Conservation (phyloP, 2,113 vertebrate species). For the Sinocyclocheilus anshuiensis region DNA sequence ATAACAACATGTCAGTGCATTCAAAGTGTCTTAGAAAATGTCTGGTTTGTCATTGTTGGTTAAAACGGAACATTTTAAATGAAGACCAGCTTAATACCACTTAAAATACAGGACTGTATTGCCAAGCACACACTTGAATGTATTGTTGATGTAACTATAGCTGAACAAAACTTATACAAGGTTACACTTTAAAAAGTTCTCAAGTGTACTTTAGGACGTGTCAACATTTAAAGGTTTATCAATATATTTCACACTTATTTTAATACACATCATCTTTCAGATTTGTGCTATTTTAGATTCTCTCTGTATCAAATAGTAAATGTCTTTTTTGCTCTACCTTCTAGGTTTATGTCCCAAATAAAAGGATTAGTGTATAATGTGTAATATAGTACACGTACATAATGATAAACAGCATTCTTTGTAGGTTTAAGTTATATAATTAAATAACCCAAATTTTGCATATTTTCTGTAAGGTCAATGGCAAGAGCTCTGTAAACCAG, state of each 20-base stretch:
- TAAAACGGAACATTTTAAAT: conserved; percentile 60
- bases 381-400: conserved; percentile 12
- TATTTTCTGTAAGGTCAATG: conserved; percentile 34
- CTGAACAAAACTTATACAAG: conserved; percentile 79
- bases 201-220: conserved; percentile 34
- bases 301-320: neutral
- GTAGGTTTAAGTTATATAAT: neutral
- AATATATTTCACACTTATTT: conserved; percentile 64
- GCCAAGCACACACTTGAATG: conserved; percentile 75
- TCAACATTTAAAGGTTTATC: conserved; percentile 54
- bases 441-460: conserved; percentile 42
- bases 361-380: conserved; percentile 25
- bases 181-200: conserved; percentile 79
- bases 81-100: conserved; percentile 71
- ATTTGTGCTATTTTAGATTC: conserved; percentile 43
- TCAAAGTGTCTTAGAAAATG: conserved; percentile 45
- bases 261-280: conserved; percentile 70
- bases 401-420: conserved; percentile 35
- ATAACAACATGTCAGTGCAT: conserved; percentile 55
- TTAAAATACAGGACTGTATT: conserved; percentile 78
- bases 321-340: conserved; percentile 4
- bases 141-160: conserved; percentile 61
- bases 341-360: conserved; percentile 23
- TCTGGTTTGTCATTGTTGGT: conserved; percentile 65
- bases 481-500: conserved; percentile 30